Evolutionary conservation across 2,797 vertebrate genomes (phyloP), one percentile per base, ranked within the genome.

Genomic region (Xenops minutus): DNA sequence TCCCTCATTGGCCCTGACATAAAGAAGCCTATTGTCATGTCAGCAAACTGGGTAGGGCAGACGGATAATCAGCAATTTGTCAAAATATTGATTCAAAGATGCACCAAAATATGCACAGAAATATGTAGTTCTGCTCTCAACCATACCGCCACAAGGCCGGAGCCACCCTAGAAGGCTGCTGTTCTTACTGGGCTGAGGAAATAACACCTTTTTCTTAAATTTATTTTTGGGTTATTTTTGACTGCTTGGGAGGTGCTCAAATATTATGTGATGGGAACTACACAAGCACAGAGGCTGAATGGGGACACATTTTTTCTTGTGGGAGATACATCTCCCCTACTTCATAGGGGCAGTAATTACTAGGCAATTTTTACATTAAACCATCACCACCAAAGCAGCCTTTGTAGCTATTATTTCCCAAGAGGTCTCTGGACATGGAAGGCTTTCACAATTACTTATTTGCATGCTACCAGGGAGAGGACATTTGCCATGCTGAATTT

Each of bases 161-260:
- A 89, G 22, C 5, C 64, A 64, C 27, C 8, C 43, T 44, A 34
- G 46, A 79, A 63, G 13, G 29, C 43, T 37, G 21, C 29, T 66
- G 22, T 77, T 44, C 46, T 36, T 44, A 74, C 32, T 0, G 0
- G 48, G 12, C 10, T 75, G 63, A 91, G 49, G 51, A 78, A 94
- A 62, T n/a, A 34, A 36, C 63, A 59, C 23, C 26, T 75, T 85
- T 84, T 69, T 30, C 29, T 85, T 54, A 67, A 34, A 14, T 78
- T 85, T 81, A 59, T 49, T 89, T 92, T 69, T n/a, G 10, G 12
- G 41, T 74, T 85, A 89, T 85, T 92, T 95, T 92, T 93, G 49
- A 63, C 49, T 55, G 21, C 14, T 51, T 82, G n/a, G 71, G 58
- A 85, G 27, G 19, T 75, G 44, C 24, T 85, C 83, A 93, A 85